Evolutionary conservation across 1,140 invertebrate genomes (phyloP).

Genomic region (Gryon sp.): DNA sequence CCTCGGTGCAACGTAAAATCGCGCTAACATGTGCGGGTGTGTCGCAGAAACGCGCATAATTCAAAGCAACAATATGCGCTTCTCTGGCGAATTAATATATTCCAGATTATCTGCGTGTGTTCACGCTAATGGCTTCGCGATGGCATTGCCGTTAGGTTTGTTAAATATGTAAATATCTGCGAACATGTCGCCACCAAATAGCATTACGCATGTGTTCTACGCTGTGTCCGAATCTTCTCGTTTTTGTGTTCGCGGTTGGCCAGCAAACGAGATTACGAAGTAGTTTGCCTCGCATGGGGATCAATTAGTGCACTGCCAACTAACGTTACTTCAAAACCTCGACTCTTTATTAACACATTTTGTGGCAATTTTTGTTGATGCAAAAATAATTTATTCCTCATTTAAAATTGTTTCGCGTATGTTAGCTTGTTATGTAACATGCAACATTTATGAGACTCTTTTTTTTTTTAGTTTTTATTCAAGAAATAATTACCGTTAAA

Average conservation of each 20-base stretch:
- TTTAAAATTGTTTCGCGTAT: no score
- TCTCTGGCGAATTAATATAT: conserved; percentile 66
- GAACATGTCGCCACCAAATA: conserved; percentile 36
- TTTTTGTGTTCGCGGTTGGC: conserved; percentile 33
- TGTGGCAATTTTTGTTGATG: not conserved
- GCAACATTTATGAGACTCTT: no score
- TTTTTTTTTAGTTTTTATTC: no score
- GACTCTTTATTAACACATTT: not conserved
- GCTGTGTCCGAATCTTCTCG: conserved; percentile 31
- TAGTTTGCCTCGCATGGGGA: conserved; percentile 23
- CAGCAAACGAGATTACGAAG: conserved; percentile 23
- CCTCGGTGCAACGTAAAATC: conserved; percentile 52
- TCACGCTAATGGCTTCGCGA: conserved; percentile 62
- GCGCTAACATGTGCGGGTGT: conserved; percentile 36
- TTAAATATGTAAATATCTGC: conserved; percentile 67
- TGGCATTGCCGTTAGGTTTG: conserved; percentile 63
- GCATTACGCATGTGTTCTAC: conserved; percentile 28
- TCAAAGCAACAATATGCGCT: conserved; percentile 59
- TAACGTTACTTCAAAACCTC: not conserved
- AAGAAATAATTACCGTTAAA: no score
- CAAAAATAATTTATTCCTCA: no score
- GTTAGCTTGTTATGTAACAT: no score
- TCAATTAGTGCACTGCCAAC: conserved; percentile 22
- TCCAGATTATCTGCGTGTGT: conserved; percentile 65
- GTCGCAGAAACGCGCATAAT: conserved; percentile 61